These are phyloP conservation scores for Polypedilum vanderplanki DNA, from an alignment of 1,140 invertebrate genomes.

Conservation along the genomic window DNA sequence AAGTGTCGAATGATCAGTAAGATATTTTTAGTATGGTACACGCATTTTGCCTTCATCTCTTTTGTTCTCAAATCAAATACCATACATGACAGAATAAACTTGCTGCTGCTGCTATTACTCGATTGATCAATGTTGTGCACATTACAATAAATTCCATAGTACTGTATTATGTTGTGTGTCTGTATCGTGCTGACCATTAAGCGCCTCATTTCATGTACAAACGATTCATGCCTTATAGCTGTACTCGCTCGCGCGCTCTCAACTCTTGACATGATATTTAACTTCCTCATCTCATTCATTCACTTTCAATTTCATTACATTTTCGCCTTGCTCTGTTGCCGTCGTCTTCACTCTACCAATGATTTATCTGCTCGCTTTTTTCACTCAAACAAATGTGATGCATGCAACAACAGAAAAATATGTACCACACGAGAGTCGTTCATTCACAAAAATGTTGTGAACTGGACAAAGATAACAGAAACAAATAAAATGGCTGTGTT, in stretches of 20 bases:
- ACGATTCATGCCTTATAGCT: not conserved
- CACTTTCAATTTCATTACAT: not conserved
- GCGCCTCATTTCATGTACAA: conserved; percentile 2
- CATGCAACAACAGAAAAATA: too few species aligned
- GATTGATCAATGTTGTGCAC: not conserved
- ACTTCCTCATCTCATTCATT: conserved; percentile 17
- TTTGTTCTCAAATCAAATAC: not conserved
- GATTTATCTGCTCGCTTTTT: too few species aligned
- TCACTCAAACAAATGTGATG: too few species aligned
- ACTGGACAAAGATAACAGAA: not conserved
- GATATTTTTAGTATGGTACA: not conserved
- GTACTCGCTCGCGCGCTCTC: not conserved
- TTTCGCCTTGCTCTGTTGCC: too few species aligned
- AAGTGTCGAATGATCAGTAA: too few species aligned
- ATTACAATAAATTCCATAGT: conserved; percentile 3
- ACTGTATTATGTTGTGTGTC: not conserved
- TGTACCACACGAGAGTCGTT: too few species aligned
- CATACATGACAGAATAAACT: not conserved
- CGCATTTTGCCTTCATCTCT: conserved; percentile 5
- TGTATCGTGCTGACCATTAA: conserved; percentile 16
- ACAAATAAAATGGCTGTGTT: not conserved
- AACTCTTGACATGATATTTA: conserved; percentile 19
- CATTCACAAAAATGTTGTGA: too few species aligned
- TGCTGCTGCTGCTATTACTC: not conserved
- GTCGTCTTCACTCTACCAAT: too few species aligned